Base-by-base conservation (phyloP, 2,113 vertebrate species). In the Bombycilla garrulus region DNA sequence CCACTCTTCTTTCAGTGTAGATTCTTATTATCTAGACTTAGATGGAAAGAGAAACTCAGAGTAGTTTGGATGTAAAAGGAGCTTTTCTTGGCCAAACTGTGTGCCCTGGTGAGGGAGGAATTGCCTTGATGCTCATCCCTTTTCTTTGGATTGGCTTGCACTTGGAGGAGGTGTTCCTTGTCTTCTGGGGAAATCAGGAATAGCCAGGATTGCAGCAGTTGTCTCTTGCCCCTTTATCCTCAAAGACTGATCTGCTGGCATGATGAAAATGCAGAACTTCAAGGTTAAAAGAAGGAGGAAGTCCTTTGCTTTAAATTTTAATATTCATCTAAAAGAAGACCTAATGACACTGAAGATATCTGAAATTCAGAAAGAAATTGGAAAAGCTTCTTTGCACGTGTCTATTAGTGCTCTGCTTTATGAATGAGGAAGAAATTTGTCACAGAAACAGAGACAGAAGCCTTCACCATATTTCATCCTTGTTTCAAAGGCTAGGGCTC, bases 201-300 rank as follows among this genome's bases (percentile, higher is more conserved):
- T 9, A 20, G 40, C 16, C 11, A 64, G 9, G 28, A 19, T 31
- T 48, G 15, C 20, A 54, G 45, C 14, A 51, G 10, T 53, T 78
- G 1, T 58, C 36, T 56, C 42, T 56, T 33, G 28, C 2, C 7
- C 5, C 5, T 81, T 74, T 36, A 60, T 42, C n/a, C 33, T 61
- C 44, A n/a, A 45, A 79, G 47, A 26, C 28, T 85, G 76, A 42
- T 69, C 61, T 2, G 5, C 62, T 33, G 35, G 36, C 36, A 87
- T 48, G 61, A 12, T 8, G 26, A 29, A 89, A 81, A 87, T 10
- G 3, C 18, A 33, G 67, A 71, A 61, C 7, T 74, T 65, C 93
- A 97, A 96, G 91, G 90, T 96, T 95, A 95, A 91, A 87, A 33
- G 56, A 65, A 94, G 78, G 73, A 96, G 61, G 61, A 97, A 95